Evolutionary conservation across 2,797 vertebrate species (phyloP), one percentile per base, ranked within the genome.

Genomic region (Sternotherus odoratus): DNA sequence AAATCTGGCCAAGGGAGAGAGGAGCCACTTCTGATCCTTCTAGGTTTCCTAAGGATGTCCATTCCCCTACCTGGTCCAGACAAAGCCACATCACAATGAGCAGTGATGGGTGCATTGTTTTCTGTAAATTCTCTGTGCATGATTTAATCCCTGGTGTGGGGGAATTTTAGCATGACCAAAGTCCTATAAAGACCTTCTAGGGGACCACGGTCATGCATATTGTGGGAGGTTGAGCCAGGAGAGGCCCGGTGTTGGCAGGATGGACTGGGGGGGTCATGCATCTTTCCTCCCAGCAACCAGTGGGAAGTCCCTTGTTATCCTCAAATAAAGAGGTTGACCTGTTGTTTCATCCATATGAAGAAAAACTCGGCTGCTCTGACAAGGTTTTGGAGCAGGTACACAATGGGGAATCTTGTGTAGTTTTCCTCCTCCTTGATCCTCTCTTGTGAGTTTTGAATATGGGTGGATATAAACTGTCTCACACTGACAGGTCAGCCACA

Each of bases 261-360:
- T 69, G 36, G 21, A 21, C n/a, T 39, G 36, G 10, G n/a, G 21
- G 66, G 36, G 36, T 12, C 36, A 23, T 69, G n/a, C 63, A 23
- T 69, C 36, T 69, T 39, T 69, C 66, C 5, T 69, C 36, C 66
- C 36, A 69, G 66, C 36, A 39, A 1, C 51, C 78, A 46, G 36
- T 84, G 56, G 87, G 82, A 84, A 95, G 33, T 69, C 36, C 36
- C 21, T 39, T 11, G 7, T 43, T 3, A 1, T 46, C 89, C n/a
- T 50, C 54, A 23, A 53, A 9, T 46, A 50, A 79, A 78, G 5
- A 85, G 24, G 21, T 69, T 83, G 82, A 83, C 57, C 39, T 57
- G 30, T 57, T 91, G 12, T n/a, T 91, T 95, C 26, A 12, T 88
- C 94, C 88, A n/a, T 83, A 36, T 89, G 15, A 88, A 11, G n/a